phyloP scores from a whole-genome alignment of 2,113 vertebrate genomes.

The Burhinus bistriatus region DNA sequence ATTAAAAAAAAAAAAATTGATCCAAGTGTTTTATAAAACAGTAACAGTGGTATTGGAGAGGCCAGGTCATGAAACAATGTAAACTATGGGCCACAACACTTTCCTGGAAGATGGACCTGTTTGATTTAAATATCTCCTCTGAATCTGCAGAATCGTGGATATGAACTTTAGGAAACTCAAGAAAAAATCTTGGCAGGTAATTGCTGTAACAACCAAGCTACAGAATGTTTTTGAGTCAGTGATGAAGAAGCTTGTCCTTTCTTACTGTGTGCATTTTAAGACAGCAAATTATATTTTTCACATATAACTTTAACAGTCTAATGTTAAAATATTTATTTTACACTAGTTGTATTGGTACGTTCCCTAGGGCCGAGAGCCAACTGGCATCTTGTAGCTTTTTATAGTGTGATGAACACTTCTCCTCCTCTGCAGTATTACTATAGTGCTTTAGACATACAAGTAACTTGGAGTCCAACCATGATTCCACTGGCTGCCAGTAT shows the following conservation, averaged over 20 bases:
- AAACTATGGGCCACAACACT: neutral
- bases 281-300: neutral
- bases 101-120: neutral
- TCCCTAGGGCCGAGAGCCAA: neutral
- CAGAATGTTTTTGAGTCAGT: neutral
- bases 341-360: neutral
- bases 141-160: neutral
- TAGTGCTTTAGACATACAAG: neutral
- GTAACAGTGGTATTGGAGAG: neutral
- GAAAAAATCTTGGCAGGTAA: neutral
- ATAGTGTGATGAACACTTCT: neutral
- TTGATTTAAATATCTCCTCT: neutral
- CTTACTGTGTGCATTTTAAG: neutral
- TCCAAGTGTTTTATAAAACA: neutral
- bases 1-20: neutral
- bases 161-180: neutral
- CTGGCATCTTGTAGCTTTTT: neutral
- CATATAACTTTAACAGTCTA: neutral
- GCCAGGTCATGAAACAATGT: neutral
- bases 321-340: neutral
- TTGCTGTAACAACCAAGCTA: neutral
- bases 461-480: neutral
- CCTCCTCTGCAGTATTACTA: neutral
- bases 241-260: neutral
- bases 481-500: neutral